Conservation (phyloP, 1,140 invertebrate genomes). For the Pseudomyrmex pallidus region DNA sequence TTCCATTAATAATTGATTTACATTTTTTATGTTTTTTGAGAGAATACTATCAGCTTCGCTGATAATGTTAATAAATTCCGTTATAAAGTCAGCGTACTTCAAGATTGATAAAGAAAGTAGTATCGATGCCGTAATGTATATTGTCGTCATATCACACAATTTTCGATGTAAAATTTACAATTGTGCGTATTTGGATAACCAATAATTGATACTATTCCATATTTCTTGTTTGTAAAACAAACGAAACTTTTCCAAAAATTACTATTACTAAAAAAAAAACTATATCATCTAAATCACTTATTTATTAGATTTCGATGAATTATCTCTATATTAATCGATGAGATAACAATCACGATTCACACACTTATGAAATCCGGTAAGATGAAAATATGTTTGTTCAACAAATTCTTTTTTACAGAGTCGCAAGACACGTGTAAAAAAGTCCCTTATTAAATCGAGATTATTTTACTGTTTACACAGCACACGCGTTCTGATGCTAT, state of each 20-base stretch:
- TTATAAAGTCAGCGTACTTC: too few species aligned
- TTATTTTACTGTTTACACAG: too few species aligned
- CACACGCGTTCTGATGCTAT: too few species aligned
- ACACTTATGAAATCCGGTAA: not conserved
- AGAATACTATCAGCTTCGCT: not conserved
- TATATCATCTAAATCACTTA: not conserved
- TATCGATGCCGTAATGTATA: not conserved
- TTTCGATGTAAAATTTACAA: too few species aligned
- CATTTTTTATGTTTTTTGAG: too few species aligned
- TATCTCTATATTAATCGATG: slow-evolving; percentile 12
- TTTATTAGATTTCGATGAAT: not conserved
- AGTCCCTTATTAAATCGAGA: too few species aligned
- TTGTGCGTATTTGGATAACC: too few species aligned
- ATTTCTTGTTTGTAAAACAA: too few species aligned
- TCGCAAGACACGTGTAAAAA: not conserved
- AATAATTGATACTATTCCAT: too few species aligned
- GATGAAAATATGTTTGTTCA: slow-evolving; percentile 8
- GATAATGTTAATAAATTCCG: not conserved
- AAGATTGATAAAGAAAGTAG: not conserved
- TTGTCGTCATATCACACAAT: too few species aligned
- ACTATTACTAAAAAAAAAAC: not conserved
- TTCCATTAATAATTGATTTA: not conserved
- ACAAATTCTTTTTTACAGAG: not conserved
- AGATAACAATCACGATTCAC: slow-evolving; percentile 17
- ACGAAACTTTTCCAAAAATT: not conserved